phyloP scores from a whole-genome alignment of 2,797 vertebrate genomes.

The Mastacembelus armatus region DNA sequence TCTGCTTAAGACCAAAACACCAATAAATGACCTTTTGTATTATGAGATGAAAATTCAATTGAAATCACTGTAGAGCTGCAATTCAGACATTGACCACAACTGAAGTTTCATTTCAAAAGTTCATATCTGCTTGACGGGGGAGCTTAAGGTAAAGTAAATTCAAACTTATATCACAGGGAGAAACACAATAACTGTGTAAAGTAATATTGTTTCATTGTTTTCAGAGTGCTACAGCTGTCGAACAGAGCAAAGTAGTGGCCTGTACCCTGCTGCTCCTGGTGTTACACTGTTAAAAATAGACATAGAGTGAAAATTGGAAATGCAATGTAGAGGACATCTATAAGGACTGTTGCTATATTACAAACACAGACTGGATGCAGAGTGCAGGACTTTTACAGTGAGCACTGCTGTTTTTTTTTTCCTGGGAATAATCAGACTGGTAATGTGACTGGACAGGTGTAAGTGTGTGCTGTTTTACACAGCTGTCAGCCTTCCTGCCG shows the following conservation, averaged over 20 bases:
- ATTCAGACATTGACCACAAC: not conserved
- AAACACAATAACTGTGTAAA: not conserved
- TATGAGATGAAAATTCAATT: slow-evolving; percentile 21
- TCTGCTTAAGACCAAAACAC: slow-evolving; percentile 41
- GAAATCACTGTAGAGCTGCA: slow-evolving; percentile 1
- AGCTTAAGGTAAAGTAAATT: slow-evolving; percentile 1
- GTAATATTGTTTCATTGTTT: not conserved
- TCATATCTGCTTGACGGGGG: not conserved
- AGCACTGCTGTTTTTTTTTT: slow-evolving; percentile 59
- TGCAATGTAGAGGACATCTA: not conserved
- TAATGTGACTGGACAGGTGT: slow-evolving; percentile 74
- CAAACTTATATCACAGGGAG: not conserved
- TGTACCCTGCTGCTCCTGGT: not conserved
- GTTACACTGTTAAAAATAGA: too few relatives aligned
- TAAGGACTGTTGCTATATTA: slow-evolving; percentile 13
- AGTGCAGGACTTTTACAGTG: slow-evolving; percentile 27
- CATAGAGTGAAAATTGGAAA: slow-evolving; percentile 11
- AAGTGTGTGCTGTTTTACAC: slow-evolving; percentile 66
- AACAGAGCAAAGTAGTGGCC: not conserved
- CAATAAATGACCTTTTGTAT: slow-evolving; percentile 41
- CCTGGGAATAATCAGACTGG: slow-evolving; percentile 56
- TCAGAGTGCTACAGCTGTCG: not conserved
- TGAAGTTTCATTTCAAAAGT: slow-evolving; percentile 4
- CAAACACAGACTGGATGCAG: slow-evolving; percentile 17
- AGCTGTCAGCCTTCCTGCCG: slow-evolving; percentile 71